Evolutionary conservation across 2,113 vertebrate genomes (phyloP).

Genomic region (Heteronetta atricapilla): DNA sequence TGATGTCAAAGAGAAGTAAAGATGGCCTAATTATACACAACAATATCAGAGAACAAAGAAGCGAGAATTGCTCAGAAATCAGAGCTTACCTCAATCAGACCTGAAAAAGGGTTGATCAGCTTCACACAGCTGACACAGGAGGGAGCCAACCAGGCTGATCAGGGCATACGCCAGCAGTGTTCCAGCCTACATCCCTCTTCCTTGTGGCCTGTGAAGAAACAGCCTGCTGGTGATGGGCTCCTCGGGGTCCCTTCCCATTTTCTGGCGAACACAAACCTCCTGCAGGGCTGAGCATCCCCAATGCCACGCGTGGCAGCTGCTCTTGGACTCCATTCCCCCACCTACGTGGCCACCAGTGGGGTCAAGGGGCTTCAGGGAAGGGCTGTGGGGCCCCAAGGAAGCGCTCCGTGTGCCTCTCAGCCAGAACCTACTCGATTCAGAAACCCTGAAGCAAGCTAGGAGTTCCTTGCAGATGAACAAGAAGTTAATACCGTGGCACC

Average conservation of each 20-base stretch:
- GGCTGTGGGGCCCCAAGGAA: background rate
- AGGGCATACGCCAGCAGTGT: background rate
- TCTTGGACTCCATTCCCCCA: rapidly evolving
- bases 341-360: background rate
- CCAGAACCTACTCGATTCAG: background rate
- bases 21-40: constrained; percentile 4
- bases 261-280: background rate
- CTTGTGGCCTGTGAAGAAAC: background rate
- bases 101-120: background rate
- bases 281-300: background rate
- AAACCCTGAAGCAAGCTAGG: background rate
- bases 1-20: constrained; percentile 22
- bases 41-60: background rate
- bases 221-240: background rate
- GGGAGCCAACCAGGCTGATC: background rate
- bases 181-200: background rate
- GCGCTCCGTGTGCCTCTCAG: background rate
- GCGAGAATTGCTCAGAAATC: background rate
- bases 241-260: background rate
- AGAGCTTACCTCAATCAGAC: background rate
- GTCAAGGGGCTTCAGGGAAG: background rate
- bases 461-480: background rate
- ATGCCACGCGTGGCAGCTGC: background rate
- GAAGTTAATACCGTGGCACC: rapidly evolving
- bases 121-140: background rate